These are phyloP conservation scores for Didymodactylos carnosus DNA, from an alignment of 2,888 invertebrate genomes.

Conservation along the genomic window DNA sequence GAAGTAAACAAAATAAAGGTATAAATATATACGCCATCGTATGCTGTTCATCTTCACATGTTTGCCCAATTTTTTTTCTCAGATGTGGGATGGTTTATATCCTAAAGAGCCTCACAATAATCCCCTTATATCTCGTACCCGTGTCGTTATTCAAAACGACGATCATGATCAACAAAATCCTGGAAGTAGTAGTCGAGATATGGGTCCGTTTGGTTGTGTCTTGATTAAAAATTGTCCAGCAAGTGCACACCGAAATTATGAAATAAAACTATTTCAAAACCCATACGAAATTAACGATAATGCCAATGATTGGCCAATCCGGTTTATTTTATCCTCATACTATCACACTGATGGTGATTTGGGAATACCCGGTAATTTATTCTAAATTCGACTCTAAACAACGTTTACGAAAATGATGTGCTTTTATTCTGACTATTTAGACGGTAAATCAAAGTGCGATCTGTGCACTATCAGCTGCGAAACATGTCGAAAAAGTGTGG, in stretches of 20 bases:
- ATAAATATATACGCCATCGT: background rate
- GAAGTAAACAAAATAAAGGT: constrained; percentile 13
- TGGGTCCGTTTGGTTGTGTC: constrained; percentile 12
- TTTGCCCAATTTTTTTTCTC: background rate
- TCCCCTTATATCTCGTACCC: background rate
- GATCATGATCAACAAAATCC: constrained; percentile 15
- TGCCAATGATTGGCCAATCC: constrained; percentile 11
- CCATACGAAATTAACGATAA: constrained; percentile 6
- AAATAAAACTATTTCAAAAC: constrained; percentile 5
- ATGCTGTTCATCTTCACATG: background rate
- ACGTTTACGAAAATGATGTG: no score
- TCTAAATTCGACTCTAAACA: no score
- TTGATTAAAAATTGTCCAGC: constrained; percentile 12
- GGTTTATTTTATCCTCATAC: constrained; percentile 14
- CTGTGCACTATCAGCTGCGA: constrained; percentile 6
- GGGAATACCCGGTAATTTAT: constrained; percentile 11
- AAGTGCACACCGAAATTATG: constrained; percentile 7
- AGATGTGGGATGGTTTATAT: constrained; percentile 13
- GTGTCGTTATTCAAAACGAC: constrained; percentile 15
- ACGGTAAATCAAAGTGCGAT: constrained; percentile 9
- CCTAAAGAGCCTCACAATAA: constrained; percentile 14
- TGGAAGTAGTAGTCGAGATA: constrained; percentile 12
- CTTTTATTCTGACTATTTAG: no score
- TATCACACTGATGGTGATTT: constrained; percentile 12
- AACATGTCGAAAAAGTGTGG: constrained; percentile 6